Percentiles rank a stretch among this genome's conserved stretches.
phyloP scores from a whole-genome alignment of 1,140 invertebrate genomes.

The Lamellibrachia luymesi region DNA sequence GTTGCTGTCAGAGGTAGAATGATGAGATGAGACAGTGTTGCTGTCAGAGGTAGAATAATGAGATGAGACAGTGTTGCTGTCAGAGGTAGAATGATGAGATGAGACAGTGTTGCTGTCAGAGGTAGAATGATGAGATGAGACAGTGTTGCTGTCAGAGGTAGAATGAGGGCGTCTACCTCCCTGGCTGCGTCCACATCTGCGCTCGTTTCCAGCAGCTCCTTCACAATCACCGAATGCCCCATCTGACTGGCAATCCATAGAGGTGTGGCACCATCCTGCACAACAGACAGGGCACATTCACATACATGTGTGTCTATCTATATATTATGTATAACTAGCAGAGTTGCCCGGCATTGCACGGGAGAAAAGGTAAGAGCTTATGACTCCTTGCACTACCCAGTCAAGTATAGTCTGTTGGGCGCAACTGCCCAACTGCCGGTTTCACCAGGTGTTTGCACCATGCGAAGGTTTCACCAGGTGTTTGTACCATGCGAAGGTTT shows the following conservation, averaged over 20 bases:
- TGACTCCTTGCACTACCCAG: too few species aligned
- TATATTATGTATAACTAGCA: not conserved
- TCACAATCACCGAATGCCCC: conserved; percentile 51
- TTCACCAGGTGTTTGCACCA: too few species aligned
- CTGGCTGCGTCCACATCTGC: conserved; percentile 52
- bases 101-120: not conserved
- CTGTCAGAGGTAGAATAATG: not conserved
- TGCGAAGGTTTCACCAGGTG: too few species aligned
- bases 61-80: not conserved
- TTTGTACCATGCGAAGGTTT: too few species aligned
- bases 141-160: not conserved
- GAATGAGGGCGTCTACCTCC: conserved; percentile 40
- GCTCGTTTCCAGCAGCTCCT: conserved; percentile 45
- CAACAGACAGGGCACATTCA: not conserved
- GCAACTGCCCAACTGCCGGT: too few species aligned
- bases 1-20: not conserved
- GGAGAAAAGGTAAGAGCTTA: too few species aligned
- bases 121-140: too few species aligned
- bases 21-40: not conserved
- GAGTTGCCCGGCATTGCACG: too few species aligned
- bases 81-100: not conserved
- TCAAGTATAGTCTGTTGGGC: too few species aligned
- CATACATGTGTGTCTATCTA: not conserved
- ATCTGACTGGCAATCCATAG: conserved; percentile 89
- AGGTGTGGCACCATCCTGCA: conserved; percentile 77